A percentile compares a stretch with the other conserved stretches of the same genome.
phyloP scores from a whole-genome alignment of 2,113 vertebrate genomes.

The Xerus inauris region DNA sequence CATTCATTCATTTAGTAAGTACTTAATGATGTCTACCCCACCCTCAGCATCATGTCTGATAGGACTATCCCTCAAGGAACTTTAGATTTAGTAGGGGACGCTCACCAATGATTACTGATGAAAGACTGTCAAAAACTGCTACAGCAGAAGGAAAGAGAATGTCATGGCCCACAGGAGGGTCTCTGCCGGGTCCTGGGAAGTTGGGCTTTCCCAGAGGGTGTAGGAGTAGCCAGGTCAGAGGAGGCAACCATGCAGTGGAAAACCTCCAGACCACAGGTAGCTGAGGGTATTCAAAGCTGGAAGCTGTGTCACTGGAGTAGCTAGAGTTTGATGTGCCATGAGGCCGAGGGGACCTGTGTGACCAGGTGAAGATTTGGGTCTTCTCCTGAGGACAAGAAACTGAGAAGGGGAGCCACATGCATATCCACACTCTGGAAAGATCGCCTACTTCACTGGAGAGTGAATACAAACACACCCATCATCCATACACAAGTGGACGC shows the following conservation, averaged over 20 bases:
- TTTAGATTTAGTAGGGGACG: neutral
- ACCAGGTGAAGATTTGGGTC: neutral
- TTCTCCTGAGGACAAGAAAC: neutral
- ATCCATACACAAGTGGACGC: fast-evolving
- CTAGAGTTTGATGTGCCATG: neutral
- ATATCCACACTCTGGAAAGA: neutral
- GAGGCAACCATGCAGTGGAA: neutral
- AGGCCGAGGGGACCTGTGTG: fast-evolving
- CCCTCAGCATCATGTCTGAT: neutral
- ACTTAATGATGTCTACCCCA: neutral
- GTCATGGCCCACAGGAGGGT: neutral
- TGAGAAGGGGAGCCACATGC: neutral
- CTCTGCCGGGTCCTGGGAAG: neutral
- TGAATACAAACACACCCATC: fast-evolving
- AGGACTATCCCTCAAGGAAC: neutral
- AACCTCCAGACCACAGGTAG: neutral
- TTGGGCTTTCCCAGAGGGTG: neutral
- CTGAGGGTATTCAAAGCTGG: neutral
- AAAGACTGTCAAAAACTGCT: neutral
- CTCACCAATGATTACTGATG: neutral
- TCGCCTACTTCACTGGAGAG: neutral
- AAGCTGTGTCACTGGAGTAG: no score
- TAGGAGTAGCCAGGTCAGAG: neutral
- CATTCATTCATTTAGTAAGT: neutral
- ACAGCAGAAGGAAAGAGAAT: neutral